These are phyloP conservation scores for Sitodiplosis mosellana DNA, from an alignment of 1,140 invertebrate species.

Conservation along the genomic window DNA sequence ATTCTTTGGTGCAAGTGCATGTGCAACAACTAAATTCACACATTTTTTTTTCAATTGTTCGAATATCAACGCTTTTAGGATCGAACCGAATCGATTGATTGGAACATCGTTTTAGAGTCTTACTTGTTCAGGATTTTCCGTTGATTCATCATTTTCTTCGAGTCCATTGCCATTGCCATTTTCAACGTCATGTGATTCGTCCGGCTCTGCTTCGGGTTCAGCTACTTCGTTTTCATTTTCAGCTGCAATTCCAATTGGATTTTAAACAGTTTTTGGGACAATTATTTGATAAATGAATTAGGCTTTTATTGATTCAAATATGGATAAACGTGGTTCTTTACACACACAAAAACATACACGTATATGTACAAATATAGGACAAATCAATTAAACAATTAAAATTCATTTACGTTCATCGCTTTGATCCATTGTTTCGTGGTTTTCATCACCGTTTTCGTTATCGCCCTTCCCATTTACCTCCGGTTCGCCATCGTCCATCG, in stretches of 20 bases:
- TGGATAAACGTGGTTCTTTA: too few relatives aligned
- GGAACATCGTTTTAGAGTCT: too few relatives aligned
- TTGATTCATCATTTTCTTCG: conserved; percentile 8
- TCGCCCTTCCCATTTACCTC: neutral
- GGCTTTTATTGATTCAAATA: too few relatives aligned
- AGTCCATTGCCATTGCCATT: conserved; percentile 12
- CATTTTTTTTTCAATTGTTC: too few relatives aligned
- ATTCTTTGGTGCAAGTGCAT: too few relatives aligned
- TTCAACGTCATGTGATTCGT: neutral
- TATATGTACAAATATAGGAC: too few relatives aligned
- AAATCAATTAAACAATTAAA: too few relatives aligned
- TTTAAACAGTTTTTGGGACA: neutral
- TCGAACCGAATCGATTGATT: neutral
- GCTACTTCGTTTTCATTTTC: conserved; percentile 9
- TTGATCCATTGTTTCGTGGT: neutral
- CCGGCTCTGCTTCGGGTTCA: neutral
- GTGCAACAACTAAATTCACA: too few relatives aligned
- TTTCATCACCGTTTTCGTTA: neutral
- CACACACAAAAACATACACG: too few relatives aligned
- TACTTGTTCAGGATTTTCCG: neutral
- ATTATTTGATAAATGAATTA: too few relatives aligned
- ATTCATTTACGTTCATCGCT: too few relatives aligned
- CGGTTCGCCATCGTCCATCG: conserved; percentile 2
- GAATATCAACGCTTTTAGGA: neutral
- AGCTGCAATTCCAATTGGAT: conserved; percentile 7